These are phyloP conservation scores for Ophthalmotilapia sp. DNA, from an alignment of 2,113 vertebrate species.

Conservation along the genomic window DNA sequence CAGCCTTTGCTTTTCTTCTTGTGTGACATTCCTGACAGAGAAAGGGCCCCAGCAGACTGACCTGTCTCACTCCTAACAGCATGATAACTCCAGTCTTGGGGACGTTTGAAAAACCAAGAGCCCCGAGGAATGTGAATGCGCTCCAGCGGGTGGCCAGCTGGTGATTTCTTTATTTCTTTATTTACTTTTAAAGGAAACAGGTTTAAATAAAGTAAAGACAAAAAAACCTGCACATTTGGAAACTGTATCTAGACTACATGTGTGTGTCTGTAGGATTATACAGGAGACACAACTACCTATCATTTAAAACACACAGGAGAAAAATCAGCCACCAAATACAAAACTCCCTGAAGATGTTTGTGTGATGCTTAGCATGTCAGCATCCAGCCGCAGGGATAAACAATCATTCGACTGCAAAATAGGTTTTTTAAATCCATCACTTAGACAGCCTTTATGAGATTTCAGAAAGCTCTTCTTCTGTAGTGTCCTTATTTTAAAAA, in stretches of 20 bases:
- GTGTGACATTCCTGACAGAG: slow-evolving; percentile 45
- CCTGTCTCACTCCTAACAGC: slow-evolving; percentile 43
- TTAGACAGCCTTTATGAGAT: background rate
- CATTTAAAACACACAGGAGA: background rate
- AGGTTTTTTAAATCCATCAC: slow-evolving; percentile 17
- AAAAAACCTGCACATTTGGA: background rate
- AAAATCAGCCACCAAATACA: background rate
- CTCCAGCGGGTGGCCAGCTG: background rate
- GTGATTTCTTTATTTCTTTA: background rate
- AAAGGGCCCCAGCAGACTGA: slow-evolving; percentile 29
- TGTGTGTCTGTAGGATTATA: background rate
- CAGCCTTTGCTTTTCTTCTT: slow-evolving; percentile 31
- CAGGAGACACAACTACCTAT: background rate
- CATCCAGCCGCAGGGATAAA: slow-evolving; percentile 29
- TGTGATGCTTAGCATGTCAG: slow-evolving; percentile 23
- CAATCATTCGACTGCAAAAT: slow-evolving; percentile 33
- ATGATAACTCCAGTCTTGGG: slow-evolving; percentile 7
- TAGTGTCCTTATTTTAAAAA: background rate
- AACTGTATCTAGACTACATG: background rate
- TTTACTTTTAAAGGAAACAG: background rate
- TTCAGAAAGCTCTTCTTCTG: background rate
- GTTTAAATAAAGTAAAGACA: background rate
- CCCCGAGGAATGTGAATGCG: background rate
- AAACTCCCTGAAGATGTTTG: background rate
- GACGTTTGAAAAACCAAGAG: background rate